Conservation (phyloP, 2,113 vertebrate species). For the Myanophis thanlyinensis region DNA sequence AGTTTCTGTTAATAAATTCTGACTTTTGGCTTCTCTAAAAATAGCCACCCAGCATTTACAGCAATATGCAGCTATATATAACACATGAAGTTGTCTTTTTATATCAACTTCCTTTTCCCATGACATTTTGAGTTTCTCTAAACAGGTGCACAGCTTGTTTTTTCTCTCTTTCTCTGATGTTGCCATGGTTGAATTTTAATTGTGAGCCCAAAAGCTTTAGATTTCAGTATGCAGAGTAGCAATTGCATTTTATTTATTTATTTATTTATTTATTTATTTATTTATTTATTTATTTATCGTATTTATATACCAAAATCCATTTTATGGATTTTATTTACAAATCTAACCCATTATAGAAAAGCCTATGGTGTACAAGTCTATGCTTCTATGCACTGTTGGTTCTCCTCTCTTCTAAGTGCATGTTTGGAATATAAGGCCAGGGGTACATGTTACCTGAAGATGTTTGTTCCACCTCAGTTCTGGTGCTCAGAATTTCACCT, state of each 20-base stretch:
- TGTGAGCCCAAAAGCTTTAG: background rate
- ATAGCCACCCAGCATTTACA: background rate
- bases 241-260: too few relatives aligned
- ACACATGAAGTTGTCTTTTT: background rate
- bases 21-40: background rate
- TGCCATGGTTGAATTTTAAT: background rate
- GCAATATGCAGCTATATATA: background rate
- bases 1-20: background rate
- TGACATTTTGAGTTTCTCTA: background rate
- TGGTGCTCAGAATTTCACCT: background rate
- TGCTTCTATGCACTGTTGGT: background rate
- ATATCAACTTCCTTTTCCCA: background rate
- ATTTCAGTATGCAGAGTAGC: background rate
- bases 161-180: background rate
- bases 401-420: background rate
- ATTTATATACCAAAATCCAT: too few relatives aligned
- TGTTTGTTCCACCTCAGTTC: background rate
- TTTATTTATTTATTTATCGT: too few relatives aligned
- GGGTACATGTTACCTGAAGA: background rate
- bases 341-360: background rate
- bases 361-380: rapidly evolving
- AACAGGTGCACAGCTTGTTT: background rate
- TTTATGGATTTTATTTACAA: background rate
- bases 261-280: too few relatives aligned
- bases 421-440: background rate